Evolutionary conservation across 2,888 invertebrate species (phyloP), one percentile per base, ranked within the genome.

Genomic region (Teinopalpus imperialis): DNA sequence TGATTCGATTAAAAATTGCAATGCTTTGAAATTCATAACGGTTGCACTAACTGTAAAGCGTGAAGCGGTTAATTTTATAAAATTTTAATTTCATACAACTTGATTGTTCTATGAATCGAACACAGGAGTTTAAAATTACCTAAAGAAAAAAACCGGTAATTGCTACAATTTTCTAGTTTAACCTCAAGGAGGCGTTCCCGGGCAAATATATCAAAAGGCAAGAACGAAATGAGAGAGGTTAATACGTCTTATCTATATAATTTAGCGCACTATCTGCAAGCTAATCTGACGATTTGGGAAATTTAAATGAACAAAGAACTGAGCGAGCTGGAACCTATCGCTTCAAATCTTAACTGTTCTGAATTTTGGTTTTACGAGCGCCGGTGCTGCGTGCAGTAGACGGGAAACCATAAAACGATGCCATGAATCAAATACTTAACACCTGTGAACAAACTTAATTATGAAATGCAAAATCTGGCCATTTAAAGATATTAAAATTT

Each of bases 171-270:
- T 44, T 18, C 27, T 14, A 16, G 8, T 3, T 14, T n/a, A 13
- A 30, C 16, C 35, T 20, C 29, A 5, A 40, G 37, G 20, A 18
- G 36, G 44, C 31, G 37, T 30, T 12, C 24, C 10, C 2, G 12
- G 24, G 34, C 32, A 24, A 27, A 40, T 8, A 30, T 12, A 18
- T 16, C 14, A 43, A 10, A 31, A 30, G 26, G 6, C 20, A 4
- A 34, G 23, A 43, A 41, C 10, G 30, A 35, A 31, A 40, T 39
- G 24, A 45, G 39, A 42, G 40, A 46, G 45, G 37, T 50, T 40
- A 43, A 32, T 36, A 43, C 45, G 29, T 29, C 13, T 46, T 46
- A 52, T 47, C 47, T 43, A 42, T 43, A 49, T 52, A 52, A 52
- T 52, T 52, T 50, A 13, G 32, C 23, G 32, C 39, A 34, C 29